Conservation (phyloP, 2,888 invertebrate species). For the Drosophila parthenogenetica region DNA sequence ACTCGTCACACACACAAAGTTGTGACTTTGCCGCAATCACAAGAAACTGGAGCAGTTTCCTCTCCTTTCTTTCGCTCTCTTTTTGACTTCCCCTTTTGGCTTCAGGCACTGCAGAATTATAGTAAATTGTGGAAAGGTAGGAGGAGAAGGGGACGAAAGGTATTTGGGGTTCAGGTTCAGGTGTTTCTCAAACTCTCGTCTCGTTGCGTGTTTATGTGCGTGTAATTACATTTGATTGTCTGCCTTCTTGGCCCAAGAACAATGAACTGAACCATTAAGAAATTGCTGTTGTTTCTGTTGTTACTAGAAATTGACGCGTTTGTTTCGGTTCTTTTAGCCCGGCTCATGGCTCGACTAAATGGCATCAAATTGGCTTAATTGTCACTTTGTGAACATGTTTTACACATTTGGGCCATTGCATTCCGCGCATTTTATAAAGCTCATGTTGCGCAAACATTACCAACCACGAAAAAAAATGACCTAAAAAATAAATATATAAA, state of each 20-base stretch:
- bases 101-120: slow-evolving; percentile 56
- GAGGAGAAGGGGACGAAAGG: background rate
- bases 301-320: slow-evolving; percentile 56
- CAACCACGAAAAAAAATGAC: slow-evolving; percentile 33
- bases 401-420: slow-evolving; percentile 67
- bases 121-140: slow-evolving; percentile 65
- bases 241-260: slow-evolving; percentile 46
- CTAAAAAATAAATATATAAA: slow-evolving; percentile 27
- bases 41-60: slow-evolving; percentile 65
- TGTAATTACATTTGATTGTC: slow-evolving; percentile 79
- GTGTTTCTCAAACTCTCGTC: slow-evolving; percentile 50
- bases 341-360: slow-evolving; percentile 44
- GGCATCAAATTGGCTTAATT: slow-evolving; percentile 76
- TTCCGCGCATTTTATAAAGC: slow-evolving; percentile 52
- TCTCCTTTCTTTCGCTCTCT: background rate
- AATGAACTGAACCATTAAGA: slow-evolving; percentile 53
- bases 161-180: slow-evolving; percentile 45
- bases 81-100: background rate
- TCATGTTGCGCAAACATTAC: slow-evolving; percentile 61
- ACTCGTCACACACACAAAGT: slow-evolving; percentile 45
- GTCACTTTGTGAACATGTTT: slow-evolving; percentile 76
- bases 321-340: slow-evolving; percentile 20
- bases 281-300: slow-evolving; percentile 36
- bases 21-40: slow-evolving; percentile 55
- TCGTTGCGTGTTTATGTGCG: slow-evolving; percentile 77